These are phyloP conservation scores for Drosophila baimaii DNA, from an alignment of 1,140 invertebrate genomes.

Conservation along the genomic window DNA sequence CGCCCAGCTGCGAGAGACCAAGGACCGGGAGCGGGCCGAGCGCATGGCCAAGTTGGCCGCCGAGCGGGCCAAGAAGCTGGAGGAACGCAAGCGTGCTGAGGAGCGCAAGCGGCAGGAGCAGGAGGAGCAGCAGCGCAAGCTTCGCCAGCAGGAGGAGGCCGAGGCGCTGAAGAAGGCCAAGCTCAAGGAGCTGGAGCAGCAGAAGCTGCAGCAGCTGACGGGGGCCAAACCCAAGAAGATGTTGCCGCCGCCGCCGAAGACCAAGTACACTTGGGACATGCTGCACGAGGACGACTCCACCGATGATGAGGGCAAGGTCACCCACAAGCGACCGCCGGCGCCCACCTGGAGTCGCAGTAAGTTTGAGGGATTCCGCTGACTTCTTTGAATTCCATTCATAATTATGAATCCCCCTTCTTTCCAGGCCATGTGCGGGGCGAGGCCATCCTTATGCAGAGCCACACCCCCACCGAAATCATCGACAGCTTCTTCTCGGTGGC, in stretches of 20 bases:
- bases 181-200: conserved; percentile 75
- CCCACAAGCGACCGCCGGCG: conserved; percentile 84
- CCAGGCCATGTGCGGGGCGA: conserved; percentile 64
- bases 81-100: conserved; percentile 82
- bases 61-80: conserved; percentile 85
- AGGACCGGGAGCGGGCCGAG: conserved; percentile 85
- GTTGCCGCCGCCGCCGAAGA: conserved; percentile 69
- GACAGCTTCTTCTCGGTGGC: conserved; percentile 87
- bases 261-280: conserved; percentile 84
- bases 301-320: conserved; percentile 85
- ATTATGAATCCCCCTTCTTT: not conserved
- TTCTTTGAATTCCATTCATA: too few species aligned
- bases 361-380: conserved; percentile 1
- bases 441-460: conserved; percentile 69
- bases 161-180: conserved; percentile 83
- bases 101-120: conserved; percentile 85
- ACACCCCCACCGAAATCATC: conserved; percentile 79
- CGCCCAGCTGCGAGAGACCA: conserved; percentile 86
- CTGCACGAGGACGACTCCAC: conserved; percentile 86
- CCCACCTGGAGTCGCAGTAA: conserved; percentile 86
- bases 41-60: conserved; percentile 85
- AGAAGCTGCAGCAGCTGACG: conserved; percentile 60
- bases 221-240: conserved; percentile 69
- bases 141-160: conserved; percentile 84
- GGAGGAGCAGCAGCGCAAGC: conserved; percentile 85